These are phyloP conservation scores for Cinclus cinclus DNA, from an alignment of 2,113 vertebrate species.

Conservation along the genomic window DNA sequence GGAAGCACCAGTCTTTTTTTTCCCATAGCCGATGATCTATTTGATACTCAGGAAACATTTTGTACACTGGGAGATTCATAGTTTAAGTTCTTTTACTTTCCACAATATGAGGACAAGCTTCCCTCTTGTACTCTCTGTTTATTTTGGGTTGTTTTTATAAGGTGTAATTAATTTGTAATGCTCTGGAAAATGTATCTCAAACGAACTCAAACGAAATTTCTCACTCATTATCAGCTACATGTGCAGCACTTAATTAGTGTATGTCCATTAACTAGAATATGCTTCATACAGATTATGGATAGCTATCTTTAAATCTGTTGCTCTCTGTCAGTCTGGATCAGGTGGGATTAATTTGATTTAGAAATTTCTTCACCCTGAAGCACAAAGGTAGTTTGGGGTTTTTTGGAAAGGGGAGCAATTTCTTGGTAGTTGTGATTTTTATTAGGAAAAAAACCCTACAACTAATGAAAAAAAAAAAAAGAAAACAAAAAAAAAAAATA, in stretches of 20 bases:
- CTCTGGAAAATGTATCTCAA: background rate
- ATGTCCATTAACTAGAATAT: background rate
- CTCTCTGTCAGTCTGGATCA: background rate
- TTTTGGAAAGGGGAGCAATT: accelerated
- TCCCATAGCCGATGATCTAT: background rate
- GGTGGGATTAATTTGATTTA: background rate
- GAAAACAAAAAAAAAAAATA: background rate
- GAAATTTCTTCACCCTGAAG: background rate
- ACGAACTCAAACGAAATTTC: background rate
- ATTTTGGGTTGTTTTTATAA: background rate
- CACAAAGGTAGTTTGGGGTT: accelerated
- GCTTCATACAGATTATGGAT: background rate
- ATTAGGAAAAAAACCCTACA: background rate
- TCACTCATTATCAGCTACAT: background rate
- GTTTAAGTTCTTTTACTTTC: background rate
- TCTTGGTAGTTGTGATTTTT: background rate
- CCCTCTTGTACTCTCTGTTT: background rate
- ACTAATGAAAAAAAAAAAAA: background rate
- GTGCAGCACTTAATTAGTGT: background rate
- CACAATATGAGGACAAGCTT: background rate
- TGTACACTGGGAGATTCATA: background rate
- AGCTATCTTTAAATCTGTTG: background rate
- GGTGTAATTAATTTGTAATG: background rate
- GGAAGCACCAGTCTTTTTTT: background rate
- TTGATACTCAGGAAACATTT: background rate